Percentiles rank a stretch among this genome's conserved stretches.
Evolutionary conservation across 2,113 vertebrate species (phyloP).

Genomic region (Varanus komodoensis): DNA sequence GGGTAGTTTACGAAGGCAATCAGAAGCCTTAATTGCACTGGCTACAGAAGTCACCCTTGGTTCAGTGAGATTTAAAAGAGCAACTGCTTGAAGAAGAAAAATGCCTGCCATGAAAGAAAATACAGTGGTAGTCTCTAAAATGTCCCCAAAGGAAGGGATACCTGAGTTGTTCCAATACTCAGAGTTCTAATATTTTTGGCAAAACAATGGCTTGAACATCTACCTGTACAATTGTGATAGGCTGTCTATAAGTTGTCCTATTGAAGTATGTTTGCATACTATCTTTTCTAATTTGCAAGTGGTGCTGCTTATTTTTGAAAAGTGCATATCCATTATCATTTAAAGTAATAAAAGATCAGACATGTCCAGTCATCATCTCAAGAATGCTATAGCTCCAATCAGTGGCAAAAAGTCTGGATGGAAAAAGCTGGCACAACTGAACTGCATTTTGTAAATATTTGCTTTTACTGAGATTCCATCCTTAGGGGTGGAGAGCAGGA

Average conservation of each 20-base stretch:
- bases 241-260: slow-evolving; percentile 33
- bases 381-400: slow-evolving; percentile 15
- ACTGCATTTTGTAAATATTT: slow-evolving; percentile 38
- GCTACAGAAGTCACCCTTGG: slow-evolving; percentile 21
- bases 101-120: slow-evolving; percentile 54
- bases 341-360: neutral
- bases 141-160: slow-evolving; percentile 72
- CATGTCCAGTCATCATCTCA: neutral
- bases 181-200: slow-evolving; percentile 71
- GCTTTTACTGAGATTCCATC: slow-evolving; percentile 43
- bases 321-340: neutral
- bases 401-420: slow-evolving; percentile 36
- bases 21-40: slow-evolving; percentile 52
- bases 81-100: slow-evolving; percentile 39
- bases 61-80: slow-evolving; percentile 47
- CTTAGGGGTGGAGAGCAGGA: slow-evolving; percentile 41
- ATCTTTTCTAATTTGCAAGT: slow-evolving; percentile 39
- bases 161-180: slow-evolving; percentile 67
- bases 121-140: slow-evolving; percentile 64
- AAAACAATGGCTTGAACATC: slow-evolving; percentile 78
- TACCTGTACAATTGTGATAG: slow-evolving; percentile 35
- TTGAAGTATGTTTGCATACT: slow-evolving; percentile 42
- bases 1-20: slow-evolving; percentile 57
- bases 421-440: slow-evolving; percentile 31
- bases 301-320: slow-evolving; percentile 48